phyloP scores from a whole-genome alignment of 2,888 invertebrate genomes.

The Trichopria drosophilae region DNA sequence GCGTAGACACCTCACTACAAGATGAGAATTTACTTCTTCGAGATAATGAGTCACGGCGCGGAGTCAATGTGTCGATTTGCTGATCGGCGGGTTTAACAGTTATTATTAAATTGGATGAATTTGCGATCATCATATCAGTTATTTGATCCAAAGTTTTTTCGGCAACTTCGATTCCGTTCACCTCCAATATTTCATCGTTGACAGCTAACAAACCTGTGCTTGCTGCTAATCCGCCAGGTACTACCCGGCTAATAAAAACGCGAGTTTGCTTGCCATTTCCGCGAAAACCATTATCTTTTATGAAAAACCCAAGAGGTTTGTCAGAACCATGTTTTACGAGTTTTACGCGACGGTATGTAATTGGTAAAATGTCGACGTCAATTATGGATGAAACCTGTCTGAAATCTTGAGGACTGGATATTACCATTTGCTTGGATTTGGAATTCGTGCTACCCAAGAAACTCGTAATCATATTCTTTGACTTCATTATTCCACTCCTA shows the following conservation, averaged over 20 bases:
- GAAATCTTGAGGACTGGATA: constrained; percentile 98
- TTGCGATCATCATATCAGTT: too few species aligned
- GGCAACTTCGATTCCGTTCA: constrained; percentile 98
- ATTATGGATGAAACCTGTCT: constrained; percentile 99
- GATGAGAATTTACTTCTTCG: too few species aligned
- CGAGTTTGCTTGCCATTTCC: constrained; percentile 91
- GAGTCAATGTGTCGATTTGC: too few species aligned
- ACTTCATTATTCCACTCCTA: constrained; percentile 88
- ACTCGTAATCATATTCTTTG: constrained; percentile 77
- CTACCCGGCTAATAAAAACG: constrained; percentile 95
- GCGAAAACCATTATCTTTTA: constrained; percentile 81
- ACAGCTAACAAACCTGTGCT: constrained; percentile 96
- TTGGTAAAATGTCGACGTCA: constrained; percentile 98
- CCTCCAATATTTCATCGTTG: constrained; percentile 99
- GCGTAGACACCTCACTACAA: too few species aligned
- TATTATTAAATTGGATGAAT: too few species aligned
- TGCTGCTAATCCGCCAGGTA: constrained; percentile 95
- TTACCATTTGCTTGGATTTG: constrained; percentile 79
- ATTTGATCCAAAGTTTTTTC: constrained; percentile 97
- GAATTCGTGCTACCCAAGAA: constrained; percentile 82
- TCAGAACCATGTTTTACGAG: constrained; percentile 96
- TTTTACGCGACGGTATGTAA: constrained; percentile 92
- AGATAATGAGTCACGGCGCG: too few species aligned
- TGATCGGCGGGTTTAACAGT: too few species aligned
- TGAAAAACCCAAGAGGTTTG: constrained; percentile 96